Percentiles rank a stretch among this genome's conserved stretches.
Evolutionary conservation across 2,888 invertebrate species (phyloP).

Genomic region (Galeruca laticollis): DNA sequence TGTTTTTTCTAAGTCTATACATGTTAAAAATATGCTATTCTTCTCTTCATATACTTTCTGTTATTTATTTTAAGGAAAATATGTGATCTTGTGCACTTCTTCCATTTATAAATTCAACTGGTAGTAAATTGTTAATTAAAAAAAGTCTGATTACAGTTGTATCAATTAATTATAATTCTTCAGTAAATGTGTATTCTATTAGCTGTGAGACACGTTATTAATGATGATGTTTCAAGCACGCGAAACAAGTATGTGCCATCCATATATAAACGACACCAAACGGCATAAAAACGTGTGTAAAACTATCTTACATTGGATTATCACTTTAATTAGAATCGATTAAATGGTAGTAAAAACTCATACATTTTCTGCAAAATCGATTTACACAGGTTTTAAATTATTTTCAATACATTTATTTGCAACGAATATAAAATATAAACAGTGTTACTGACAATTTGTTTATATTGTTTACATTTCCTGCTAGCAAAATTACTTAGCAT

Average conservation of each 20-base stretch:
- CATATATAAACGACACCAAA: conserved; percentile 15
- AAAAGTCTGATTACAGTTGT: background rate
- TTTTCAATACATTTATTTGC: no score
- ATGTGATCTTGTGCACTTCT: no score
- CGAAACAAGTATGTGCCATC: background rate
- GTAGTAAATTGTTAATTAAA: background rate
- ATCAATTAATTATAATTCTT: no score
- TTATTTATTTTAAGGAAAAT: no score
- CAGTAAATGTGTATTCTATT: background rate
- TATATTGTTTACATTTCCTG: conserved; percentile 37
- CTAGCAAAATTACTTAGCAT: background rate
- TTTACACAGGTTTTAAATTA: conserved; percentile 1
- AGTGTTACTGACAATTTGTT: conserved; percentile 23
- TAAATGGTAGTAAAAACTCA: background rate
- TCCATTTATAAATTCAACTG: no score
- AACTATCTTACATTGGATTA: conserved; percentile 1
- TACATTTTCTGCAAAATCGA: background rate
- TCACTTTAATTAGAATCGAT: background rate
- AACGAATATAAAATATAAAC: background rate
- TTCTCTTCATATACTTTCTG: no score
- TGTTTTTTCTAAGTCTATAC: no score
- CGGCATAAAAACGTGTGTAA: conserved; percentile 25
- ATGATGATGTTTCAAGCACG: background rate
- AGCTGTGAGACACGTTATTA: conserved; percentile 5
- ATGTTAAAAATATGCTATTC: no score